Base-by-base conservation (phyloP, 2,797 vertebrate species). In the Iguana delicatissima region DNA sequence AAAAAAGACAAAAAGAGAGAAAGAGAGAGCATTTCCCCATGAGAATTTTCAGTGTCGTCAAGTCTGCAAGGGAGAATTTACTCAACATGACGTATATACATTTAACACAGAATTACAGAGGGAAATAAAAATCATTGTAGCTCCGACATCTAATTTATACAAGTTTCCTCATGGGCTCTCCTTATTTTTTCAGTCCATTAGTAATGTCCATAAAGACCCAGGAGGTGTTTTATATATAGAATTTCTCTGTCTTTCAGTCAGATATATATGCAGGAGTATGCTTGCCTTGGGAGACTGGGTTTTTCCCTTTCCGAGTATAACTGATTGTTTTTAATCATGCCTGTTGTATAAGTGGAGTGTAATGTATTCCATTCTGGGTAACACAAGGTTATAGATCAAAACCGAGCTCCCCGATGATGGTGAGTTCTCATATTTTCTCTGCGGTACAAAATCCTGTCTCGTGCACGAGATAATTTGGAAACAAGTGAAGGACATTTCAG, bases 251-350 rank as follows among this genome's bases (percentile, higher is more conserved):
- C 77, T 94, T 92, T 73, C 50, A 85, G 69, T 74, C 29, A 64
- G 57, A 93, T 93, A 91, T 95, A 90, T 38, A 64, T 59, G 82
- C 18, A 2, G 81, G 81, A 84, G 77, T 38, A 32, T 85, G 91
- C 88, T 95, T 87, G 92, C 93, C 89, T 89, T 85, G 94, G 94
- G 94, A 96, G 93, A 93, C 89, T 62, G 22, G 87, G 62, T 6
- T 62, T 74, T 52, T 35, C 24, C 89, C 91, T 96, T 96, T 79
- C 94, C 57, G 87, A 93, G 35, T 92, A 79, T 90, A 95, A 96
- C 72, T 55, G 92, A 93, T 93, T 85, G 93, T 93, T 95, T 96
- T 95, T 94, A 95, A 93, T 95, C 82, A n/a, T 72, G 87, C 92
- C 92, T 35, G 93, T 57, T 84, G 32, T 91, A 1, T 80, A 94